phyloP scores from a whole-genome alignment of 2,113 vertebrate genomes.

The Agapornis roseicollis region DNA sequence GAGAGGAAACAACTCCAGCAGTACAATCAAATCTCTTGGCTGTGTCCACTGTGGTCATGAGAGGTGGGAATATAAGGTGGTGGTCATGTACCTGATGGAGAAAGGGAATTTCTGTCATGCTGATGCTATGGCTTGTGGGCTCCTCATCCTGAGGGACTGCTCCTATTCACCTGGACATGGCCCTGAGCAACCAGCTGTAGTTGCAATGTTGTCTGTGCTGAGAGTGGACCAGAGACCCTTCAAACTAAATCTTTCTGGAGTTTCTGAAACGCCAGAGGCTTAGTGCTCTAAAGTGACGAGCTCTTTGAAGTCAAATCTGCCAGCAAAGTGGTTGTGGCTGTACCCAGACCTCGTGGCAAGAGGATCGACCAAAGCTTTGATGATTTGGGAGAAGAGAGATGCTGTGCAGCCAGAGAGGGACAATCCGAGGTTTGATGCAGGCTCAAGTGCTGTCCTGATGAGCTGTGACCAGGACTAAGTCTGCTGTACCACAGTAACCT shows the following conservation, averaged over 20 bases:
- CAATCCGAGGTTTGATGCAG: background rate
- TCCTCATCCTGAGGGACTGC: background rate
- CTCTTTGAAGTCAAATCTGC: background rate
- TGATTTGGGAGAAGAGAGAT: background rate
- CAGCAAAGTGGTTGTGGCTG: background rate
- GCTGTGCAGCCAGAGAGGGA: background rate
- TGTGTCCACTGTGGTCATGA: background rate
- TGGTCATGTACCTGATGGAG: background rate
- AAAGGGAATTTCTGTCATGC: background rate
- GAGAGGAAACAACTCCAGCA: background rate
- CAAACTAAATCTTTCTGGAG: background rate
- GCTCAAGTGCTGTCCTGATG: rapidly evolving
- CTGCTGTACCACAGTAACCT: background rate
- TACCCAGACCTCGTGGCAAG: background rate
- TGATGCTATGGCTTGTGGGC: rapidly evolving
- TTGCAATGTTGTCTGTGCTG: background rate
- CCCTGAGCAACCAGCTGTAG: background rate
- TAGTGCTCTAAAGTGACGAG: rapidly evolving
- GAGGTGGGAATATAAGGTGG: background rate
- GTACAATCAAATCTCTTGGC: background rate
- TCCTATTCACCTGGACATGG: rapidly evolving
- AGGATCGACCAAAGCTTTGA: background rate
- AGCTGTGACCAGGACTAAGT: background rate
- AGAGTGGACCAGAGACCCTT: background rate
- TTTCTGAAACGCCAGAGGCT: background rate